Percentiles rank a stretch among this genome's conserved stretches.
Conservation (phyloP, 30 jellyfish, hydroid and myxozoan genomes). For the Morbakka virulenta region DNA sequence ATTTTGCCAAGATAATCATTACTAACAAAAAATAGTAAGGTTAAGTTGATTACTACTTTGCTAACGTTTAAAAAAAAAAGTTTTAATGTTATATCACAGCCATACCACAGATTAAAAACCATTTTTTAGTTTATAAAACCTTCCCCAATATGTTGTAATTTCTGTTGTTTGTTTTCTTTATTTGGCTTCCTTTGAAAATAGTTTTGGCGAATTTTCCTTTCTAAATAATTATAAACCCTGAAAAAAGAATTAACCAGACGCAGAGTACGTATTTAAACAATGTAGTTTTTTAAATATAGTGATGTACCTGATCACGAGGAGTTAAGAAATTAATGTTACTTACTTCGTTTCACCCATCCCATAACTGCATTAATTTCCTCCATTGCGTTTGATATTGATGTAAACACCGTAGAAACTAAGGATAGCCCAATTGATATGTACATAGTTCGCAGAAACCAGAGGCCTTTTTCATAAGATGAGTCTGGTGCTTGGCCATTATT, state of each 20-base stretch:
- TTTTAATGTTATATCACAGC: no score
- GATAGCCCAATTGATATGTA: conserved; percentile 87
- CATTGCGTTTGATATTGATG: conserved; percentile 95
- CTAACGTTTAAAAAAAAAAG: no score
- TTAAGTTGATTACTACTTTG: no score
- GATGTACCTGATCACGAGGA: background rate
- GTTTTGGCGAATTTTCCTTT: no score
- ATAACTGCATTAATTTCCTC: conserved; percentile 83
- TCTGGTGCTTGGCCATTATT: conserved; percentile 97
- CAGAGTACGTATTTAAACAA: background rate
- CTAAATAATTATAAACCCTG: no score
- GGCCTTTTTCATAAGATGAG: conserved; percentile 72
- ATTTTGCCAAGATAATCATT: no score
- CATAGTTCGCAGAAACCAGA: conserved; percentile 92
- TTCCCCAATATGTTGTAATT: no score
- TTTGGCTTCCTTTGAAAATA: no score
- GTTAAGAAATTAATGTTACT: background rate
- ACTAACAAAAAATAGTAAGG: no score
- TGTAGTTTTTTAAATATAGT: background rate
- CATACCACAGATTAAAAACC: no score
- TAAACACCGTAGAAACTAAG: conserved; percentile 93
- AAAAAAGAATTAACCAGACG: background rate
- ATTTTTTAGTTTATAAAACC: no score
- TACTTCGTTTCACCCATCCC: conserved; percentile 75
- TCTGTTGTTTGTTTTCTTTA: no score